Evolutionary conservation across 2,797 vertebrate species (phyloP).

Genomic region (Sebastes taczanowskii): DNA sequence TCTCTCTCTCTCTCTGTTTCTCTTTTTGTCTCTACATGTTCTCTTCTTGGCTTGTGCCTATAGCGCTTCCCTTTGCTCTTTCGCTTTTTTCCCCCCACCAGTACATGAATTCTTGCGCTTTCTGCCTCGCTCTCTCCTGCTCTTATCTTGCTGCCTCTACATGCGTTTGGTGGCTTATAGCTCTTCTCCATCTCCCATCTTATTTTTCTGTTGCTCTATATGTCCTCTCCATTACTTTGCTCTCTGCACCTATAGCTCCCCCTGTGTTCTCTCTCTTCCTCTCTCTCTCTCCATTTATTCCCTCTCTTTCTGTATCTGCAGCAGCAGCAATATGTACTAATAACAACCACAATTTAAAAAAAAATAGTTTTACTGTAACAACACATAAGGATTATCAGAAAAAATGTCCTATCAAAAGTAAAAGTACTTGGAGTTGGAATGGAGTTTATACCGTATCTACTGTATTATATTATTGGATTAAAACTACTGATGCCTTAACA

Average conservation of each 20-base stretch:
- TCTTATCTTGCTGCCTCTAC: slow-evolving; percentile 51
- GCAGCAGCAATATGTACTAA: not conserved
- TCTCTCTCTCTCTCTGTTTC: slow-evolving; percentile 45
- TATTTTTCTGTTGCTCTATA: slow-evolving; percentile 30
- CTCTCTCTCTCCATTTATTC: not conserved
- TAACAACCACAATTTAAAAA: slow-evolving; percentile 1
- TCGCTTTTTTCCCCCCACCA: not conserved
- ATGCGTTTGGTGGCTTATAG: slow-evolving; percentile 40
- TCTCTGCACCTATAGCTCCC: slow-evolving; percentile 32
- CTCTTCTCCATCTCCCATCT: slow-evolving; percentile 15
- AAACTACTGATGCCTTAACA: not conserved
- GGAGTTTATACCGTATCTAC: not conserved
- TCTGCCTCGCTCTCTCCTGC: slow-evolving; percentile 26
- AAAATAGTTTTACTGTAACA: not conserved
- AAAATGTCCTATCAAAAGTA: not conserved
- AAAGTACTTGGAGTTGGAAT: not conserved
- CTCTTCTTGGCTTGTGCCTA: slow-evolving; percentile 29
- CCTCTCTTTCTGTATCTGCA: slow-evolving; percentile 4
- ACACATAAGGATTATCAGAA: not conserved
- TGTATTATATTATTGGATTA: not conserved
- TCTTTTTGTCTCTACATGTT: slow-evolving; percentile 63
- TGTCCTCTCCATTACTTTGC: slow-evolving; percentile 52
- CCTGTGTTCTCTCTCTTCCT: not conserved
- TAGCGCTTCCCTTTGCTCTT: slow-evolving; percentile 28
- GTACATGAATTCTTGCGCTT: slow-evolving; percentile 41